Evolutionary conservation across 2,888 invertebrate genomes (phyloP).

Genomic region (Acrobasis consociella): DNA sequence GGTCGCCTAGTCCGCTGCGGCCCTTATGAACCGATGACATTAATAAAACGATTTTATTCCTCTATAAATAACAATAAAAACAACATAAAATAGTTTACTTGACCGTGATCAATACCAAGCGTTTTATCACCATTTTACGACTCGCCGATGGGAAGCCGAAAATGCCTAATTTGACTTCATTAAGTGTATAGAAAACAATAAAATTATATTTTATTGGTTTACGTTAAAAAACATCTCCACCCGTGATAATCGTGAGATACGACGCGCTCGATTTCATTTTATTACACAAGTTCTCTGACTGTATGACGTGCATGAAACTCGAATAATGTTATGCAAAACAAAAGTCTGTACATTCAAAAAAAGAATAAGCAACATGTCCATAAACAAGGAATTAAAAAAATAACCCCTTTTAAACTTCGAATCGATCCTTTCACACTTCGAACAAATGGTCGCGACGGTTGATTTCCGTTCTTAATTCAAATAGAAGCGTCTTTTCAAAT

Average conservation of each 20-base stretch:
- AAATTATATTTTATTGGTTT: conserved; percentile 66
- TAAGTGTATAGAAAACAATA: conserved; percentile 71
- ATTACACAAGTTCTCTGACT: conserved; percentile 32
- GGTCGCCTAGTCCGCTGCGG: conserved; percentile 38
- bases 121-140: conserved; percentile 76
- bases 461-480: conserved; percentile 81
- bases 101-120: conserved; percentile 70
- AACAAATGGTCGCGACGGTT: conserved; percentile 76
- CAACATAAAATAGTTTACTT: conserved; percentile 78
- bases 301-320: conserved; percentile 29
- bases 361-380: conserved; percentile 69
- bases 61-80: conserved; percentile 81
- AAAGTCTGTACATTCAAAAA: conserved; percentile 48
- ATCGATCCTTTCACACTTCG: conserved; percentile 81
- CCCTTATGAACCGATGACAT: conserved; percentile 65
- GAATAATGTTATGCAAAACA: conserved; percentile 38
- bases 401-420: conserved; percentile 65
- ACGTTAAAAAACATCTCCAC: conserved; percentile 37
- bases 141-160: conserved; percentile 67
- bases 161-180: conserved; percentile 77
- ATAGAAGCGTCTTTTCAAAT: conserved; percentile 69
- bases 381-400: conserved; percentile 63
- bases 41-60: conserved; percentile 74
- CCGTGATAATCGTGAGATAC: conserved; percentile 27
- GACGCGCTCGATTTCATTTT: conserved; percentile 21